phyloP scores from a whole-genome alignment of 1,140 invertebrate species.

The Pseudomyrmex sp. region DNA sequence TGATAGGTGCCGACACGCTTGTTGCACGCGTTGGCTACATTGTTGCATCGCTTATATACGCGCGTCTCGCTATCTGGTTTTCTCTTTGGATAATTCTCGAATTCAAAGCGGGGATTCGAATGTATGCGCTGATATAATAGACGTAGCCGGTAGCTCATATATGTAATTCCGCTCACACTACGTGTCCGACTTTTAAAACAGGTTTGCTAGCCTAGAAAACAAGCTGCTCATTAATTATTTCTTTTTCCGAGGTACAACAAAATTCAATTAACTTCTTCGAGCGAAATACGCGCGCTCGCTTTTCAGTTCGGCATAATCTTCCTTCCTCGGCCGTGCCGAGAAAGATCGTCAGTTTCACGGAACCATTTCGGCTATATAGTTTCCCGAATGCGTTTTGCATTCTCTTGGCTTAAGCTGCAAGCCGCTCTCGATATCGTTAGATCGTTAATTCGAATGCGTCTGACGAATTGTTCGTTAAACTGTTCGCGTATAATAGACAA shows the following conservation, averaged over 20 bases:
- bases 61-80: background rate
- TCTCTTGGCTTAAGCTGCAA: constrained; percentile 15
- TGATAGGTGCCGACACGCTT: constrained; percentile 68
- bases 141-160: background rate
- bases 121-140: background rate
- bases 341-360: constrained; percentile 8
- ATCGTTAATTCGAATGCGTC: constrained; percentile 55
- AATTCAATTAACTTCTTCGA: background rate
- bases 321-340: background rate
- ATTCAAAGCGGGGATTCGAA: background rate
- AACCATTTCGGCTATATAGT: constrained; percentile 57
- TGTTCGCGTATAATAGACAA: background rate
- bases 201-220: background rate
- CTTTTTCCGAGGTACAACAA: background rate
- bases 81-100: background rate
- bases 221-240: background rate
- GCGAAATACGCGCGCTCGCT: background rate
- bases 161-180: background rate
- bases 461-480: constrained; percentile 51
- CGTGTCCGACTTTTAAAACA: background rate
- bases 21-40: constrained; percentile 53
- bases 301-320: background rate
- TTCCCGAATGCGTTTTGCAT: constrained; percentile 49
- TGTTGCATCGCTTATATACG: background rate
- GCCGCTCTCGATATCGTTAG: constrained; percentile 4